Evolutionary conservation across 2,113 vertebrate species (phyloP), one percentile per base, ranked within the genome.

Genomic region (Hydropotes inermis): DNA sequence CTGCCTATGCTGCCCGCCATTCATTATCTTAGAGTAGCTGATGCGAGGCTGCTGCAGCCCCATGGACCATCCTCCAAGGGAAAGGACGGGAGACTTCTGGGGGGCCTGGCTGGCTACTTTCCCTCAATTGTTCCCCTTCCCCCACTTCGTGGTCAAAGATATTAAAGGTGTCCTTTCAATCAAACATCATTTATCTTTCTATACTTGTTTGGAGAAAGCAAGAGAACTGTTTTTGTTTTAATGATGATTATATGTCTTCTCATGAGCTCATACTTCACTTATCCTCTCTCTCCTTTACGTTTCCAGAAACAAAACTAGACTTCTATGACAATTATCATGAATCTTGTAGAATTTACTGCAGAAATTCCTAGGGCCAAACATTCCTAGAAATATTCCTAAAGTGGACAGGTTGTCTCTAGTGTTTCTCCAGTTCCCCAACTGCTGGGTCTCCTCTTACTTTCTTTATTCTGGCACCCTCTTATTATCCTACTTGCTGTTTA

Each of bases 1-100:
- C 43, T 58, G 16, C 33, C 1, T 4, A 7, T 21, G 17, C 5
- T 57, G 7, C 16, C 4, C 0, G 2, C 10, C 17, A 6, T 67
- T 45, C 74, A 7, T 25, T 45, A 19, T 21, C 39, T 52, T 50
- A 33, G 60, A 67, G 27, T 2, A 8, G 5, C 21, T 50, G 12
- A 16, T 50, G 9, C 36, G 30, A 27, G 6, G 25, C 15, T 23
- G 30, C 45, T 14, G 30, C 45, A 23, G 12, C 39, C 39, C 13
- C 6, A 2, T 1, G 33, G 12, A 3, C 10, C 43, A 7, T 47
- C 23, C 50, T 78, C 6, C 25, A 74, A 54, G 3, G 47, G 13
- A 58, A 79, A 55, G 36, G 87, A 74, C 43, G 43, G 8, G 50
- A 57, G 17, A 94, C 39, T 79, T 67, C 43, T n/a, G 6, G 12